Percentiles rank a stretch among this genome's conserved stretches.
phyloP scores from a whole-genome alignment of 2,797 vertebrate species.

The Galago senegalensis region DNA sequence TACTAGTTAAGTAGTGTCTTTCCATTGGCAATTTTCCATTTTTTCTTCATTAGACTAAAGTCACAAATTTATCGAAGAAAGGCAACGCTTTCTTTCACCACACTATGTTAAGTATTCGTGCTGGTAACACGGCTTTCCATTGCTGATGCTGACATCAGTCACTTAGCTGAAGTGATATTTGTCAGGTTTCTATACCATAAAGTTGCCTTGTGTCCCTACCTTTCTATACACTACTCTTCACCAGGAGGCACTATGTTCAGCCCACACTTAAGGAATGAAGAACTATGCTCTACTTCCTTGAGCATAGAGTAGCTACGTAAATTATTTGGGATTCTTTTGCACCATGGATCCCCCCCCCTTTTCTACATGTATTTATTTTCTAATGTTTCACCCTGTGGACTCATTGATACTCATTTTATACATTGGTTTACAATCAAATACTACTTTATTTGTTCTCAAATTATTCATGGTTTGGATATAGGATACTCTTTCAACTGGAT shows the following conservation, averaged over 20 bases:
- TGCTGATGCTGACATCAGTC: not conserved
- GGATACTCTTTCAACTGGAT: not conserved
- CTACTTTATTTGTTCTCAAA: not conserved
- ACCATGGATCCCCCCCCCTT: not conserved
- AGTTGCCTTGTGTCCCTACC: not conserved
- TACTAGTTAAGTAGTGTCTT: not conserved
- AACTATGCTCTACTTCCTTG: not conserved
- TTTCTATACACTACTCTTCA: not conserved
- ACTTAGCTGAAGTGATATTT: not conserved
- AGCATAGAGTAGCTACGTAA: not conserved
- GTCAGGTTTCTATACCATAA: not conserved
- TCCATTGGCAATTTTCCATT: not conserved
- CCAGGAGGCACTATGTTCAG: not conserved
- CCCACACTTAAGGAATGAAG: not conserved
- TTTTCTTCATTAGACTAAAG: not conserved
- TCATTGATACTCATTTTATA: not conserved
- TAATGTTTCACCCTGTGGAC: not conserved
- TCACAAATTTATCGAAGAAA: not conserved
- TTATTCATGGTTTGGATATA: not conserved
- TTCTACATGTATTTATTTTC: not conserved
- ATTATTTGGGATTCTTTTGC: not conserved
- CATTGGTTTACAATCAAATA: not conserved
- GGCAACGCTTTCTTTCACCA: not conserved
- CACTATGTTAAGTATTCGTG: not conserved
- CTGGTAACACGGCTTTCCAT: not conserved